Percentiles rank a stretch among this genome's conserved stretches.
Conservation (phyloP, 2,113 vertebrate genomes). For the Arenaria interpres region DNA sequence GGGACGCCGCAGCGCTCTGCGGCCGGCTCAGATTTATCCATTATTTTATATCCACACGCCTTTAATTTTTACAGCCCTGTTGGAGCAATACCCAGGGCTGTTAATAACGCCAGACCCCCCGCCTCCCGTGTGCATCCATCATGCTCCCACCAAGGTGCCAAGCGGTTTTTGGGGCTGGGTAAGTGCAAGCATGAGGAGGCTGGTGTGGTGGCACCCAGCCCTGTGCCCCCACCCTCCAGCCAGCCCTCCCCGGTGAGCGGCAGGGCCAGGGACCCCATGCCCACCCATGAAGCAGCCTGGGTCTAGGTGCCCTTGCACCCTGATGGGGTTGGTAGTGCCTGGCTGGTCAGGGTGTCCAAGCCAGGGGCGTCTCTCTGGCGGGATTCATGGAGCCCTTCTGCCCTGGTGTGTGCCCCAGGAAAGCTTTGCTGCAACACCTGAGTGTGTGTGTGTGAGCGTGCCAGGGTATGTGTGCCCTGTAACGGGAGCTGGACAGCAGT, state of each 20-base stretch:
- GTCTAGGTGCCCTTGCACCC: neutral
- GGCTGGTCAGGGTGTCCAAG: neutral
- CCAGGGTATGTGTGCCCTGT: rapidly evolving
- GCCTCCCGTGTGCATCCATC: neutral
- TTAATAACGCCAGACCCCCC: neutral
- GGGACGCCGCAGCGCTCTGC: neutral
- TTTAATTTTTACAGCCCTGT: slow-evolving; percentile 63
- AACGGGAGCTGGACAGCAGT: neutral
- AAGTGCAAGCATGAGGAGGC: neutral
- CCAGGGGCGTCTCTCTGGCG: rapidly evolving
- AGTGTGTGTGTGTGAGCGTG: neutral
- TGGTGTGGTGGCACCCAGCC: neutral
- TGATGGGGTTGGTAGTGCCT: neutral
- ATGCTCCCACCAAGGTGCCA: neutral
- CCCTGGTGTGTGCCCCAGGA: neutral
- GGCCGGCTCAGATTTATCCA: slow-evolving; percentile 35
- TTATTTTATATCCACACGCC: slow-evolving; percentile 59
- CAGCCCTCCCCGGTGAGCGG: rapidly evolving
- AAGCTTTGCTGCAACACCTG: neutral
- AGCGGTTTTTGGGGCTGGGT: rapidly evolving
- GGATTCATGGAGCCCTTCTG: neutral
- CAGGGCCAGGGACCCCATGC: neutral
- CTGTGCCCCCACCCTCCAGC: neutral
- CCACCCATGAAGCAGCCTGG: neutral
- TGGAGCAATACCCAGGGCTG: slow-evolving; percentile 33